Conservation (phyloP, 2,888 invertebrate species). For the Lymantria monacha region DNA sequence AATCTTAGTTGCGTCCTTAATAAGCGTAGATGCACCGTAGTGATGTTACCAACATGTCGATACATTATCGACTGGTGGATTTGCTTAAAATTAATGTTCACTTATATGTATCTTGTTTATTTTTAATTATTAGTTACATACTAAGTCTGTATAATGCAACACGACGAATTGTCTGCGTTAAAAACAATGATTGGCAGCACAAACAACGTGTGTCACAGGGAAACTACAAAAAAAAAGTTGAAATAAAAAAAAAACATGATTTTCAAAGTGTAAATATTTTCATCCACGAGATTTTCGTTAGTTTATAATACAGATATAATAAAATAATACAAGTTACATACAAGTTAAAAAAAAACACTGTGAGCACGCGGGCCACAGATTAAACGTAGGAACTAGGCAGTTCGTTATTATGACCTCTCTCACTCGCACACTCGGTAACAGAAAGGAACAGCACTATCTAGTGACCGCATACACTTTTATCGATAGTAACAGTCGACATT, state of each 20-base stretch:
- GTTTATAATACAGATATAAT: not conserved
- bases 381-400: slow-evolving; percentile 34
- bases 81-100: not conserved
- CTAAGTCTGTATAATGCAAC: not conserved
- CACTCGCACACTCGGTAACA: slow-evolving; percentile 19
- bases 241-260: too few relatives aligned
- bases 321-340: slow-evolving; percentile 2
- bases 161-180: too few relatives aligned
- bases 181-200: not conserved
- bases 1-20: slow-evolving; percentile 22
- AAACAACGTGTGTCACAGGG: not conserved
- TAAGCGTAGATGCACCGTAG: slow-evolving; percentile 30
- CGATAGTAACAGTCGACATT: slow-evolving; percentile 7
- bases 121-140: not conserved
- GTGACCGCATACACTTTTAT: slow-evolving; percentile 12
- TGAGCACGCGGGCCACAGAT: slow-evolving; percentile 12
- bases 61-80: slow-evolving; percentile 1
- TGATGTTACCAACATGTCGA: slow-evolving; percentile 5
- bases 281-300: too few relatives aligned
- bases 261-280: too few relatives aligned
- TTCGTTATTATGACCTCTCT: slow-evolving; percentile 20
- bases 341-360: slow-evolving; percentile 7
- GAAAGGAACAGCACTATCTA: slow-evolving; percentile 14
- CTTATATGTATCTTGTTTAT: slow-evolving; percentile 4
- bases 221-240: not conserved